A percentile compares a stretch with the other conserved stretches of the same genome.
Evolutionary conservation across 2,797 vertebrate species (phyloP).

Genomic region (Geotrypetes seraphini): DNA sequence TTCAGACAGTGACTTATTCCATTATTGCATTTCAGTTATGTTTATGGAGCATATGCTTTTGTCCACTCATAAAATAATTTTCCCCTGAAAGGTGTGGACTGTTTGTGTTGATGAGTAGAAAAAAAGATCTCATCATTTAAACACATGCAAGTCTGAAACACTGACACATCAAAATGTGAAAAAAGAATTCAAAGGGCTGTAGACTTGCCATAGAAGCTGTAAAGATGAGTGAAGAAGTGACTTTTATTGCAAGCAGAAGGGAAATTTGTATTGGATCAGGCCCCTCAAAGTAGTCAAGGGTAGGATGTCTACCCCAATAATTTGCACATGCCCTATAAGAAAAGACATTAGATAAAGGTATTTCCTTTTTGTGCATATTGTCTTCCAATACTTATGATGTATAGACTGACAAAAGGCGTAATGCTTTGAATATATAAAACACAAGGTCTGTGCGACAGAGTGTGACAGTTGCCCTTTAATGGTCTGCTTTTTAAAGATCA

Average conservation of each 20-base stretch:
- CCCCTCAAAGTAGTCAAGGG: slow-evolving; percentile 39
- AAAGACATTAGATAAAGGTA: slow-evolving; percentile 40
- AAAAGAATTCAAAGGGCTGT: no score
- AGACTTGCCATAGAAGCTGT: no score
- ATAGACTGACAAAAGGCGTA: slow-evolving; percentile 71
- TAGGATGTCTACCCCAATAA: slow-evolving; percentile 28
- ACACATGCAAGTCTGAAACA: no score
- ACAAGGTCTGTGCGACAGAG: slow-evolving; percentile 58
- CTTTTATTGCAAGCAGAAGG: slow-evolving; percentile 42
- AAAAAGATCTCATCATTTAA: no score
- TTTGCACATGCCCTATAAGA: slow-evolving; percentile 32
- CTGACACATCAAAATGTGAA: no score
- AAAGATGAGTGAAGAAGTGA: slow-evolving; percentile 40
- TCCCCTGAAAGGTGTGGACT: no score
- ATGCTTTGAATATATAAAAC: slow-evolving; percentile 67
- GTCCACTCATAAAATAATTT: no score
- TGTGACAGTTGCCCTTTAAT: slow-evolving; percentile 73
- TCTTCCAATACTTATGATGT: slow-evolving; percentile 51
- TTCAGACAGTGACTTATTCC: no score
- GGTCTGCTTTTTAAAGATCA: slow-evolving; percentile 78
- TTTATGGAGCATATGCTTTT: no score
- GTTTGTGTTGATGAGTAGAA: no score
- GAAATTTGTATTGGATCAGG: slow-evolving; percentile 35
- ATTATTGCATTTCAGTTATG: no score
- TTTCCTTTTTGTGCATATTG: slow-evolving; percentile 41